These are phyloP conservation scores for Tipula confusa DNA, from an alignment of 2,888 invertebrate genomes.

Conservation along the genomic window DNA sequence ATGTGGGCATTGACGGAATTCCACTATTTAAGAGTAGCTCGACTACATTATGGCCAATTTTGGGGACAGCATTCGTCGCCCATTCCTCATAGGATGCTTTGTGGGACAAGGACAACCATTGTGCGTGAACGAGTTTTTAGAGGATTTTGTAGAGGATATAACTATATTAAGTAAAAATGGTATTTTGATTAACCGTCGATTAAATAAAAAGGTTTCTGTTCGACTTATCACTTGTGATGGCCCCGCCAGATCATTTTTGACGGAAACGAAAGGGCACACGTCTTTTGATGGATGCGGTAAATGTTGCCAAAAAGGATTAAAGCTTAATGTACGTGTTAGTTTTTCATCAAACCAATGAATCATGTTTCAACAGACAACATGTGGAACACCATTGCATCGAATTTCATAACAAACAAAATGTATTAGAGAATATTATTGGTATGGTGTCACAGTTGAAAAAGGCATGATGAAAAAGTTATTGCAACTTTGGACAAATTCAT, in stretches of 20 bases:
- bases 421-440: no score
- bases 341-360: background rate
- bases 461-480: background rate
- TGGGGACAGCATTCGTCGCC: background rate
- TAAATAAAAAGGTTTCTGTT: background rate
- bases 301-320: background rate
- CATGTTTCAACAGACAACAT: no score
- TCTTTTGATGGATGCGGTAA: background rate
- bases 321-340: background rate
- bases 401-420: no score
- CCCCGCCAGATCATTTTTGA: background rate
- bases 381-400: no score
- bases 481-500: background rate
- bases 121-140: background rate
- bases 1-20: background rate
- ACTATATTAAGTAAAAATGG: background rate
- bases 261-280: background rate
- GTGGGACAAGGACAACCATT: background rate
- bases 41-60: background rate
- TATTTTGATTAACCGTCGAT: background rate
- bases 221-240: background rate
- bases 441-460: background rate
- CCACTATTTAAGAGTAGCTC: background rate
- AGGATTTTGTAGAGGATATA: background rate
- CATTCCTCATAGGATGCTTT: background rate